phyloP scores from a whole-genome alignment of 2,888 invertebrate genomes.

The Hydriomena furcata region DNA sequence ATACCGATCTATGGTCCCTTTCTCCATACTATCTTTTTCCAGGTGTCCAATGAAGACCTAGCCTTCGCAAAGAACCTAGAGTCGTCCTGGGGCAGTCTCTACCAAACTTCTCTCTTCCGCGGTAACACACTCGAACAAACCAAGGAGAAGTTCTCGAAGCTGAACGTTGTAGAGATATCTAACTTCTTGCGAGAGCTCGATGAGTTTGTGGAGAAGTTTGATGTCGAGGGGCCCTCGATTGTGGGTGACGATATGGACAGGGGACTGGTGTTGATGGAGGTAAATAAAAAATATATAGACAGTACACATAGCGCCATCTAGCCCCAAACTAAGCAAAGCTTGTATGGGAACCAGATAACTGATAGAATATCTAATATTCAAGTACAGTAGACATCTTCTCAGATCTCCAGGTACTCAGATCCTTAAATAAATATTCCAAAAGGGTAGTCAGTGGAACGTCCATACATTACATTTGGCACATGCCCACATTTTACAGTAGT shows the following conservation, averaged over 20 bases:
- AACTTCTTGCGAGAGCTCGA: slow-evolving; percentile 85
- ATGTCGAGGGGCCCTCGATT: slow-evolving; percentile 90
- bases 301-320: no score
- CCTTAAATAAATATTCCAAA: no score
- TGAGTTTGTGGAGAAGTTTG: slow-evolving; percentile 89
- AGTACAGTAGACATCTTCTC: no score
- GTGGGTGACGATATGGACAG: slow-evolving; percentile 90
- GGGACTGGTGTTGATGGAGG: slow-evolving; percentile 88
- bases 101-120: slow-evolving; percentile 87
- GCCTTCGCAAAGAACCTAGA: slow-evolving; percentile 84
- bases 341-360: no score
- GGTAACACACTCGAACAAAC: slow-evolving; percentile 88
- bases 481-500: no score
- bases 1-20: no score
- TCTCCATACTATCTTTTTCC: not conserved
- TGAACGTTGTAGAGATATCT: slow-evolving; percentile 90
- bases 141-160: slow-evolving; percentile 93
- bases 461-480: no score
- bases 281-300: slow-evolving; percentile 39
- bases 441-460: no score
- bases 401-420: no score
- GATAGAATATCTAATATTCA: no score
- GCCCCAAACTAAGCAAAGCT: no score
- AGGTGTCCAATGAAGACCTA: slow-evolving; percentile 82
- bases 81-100: slow-evolving; percentile 87